Base-by-base conservation (phyloP, 2,888 invertebrate species). In the Oligia latruncula region DNA sequence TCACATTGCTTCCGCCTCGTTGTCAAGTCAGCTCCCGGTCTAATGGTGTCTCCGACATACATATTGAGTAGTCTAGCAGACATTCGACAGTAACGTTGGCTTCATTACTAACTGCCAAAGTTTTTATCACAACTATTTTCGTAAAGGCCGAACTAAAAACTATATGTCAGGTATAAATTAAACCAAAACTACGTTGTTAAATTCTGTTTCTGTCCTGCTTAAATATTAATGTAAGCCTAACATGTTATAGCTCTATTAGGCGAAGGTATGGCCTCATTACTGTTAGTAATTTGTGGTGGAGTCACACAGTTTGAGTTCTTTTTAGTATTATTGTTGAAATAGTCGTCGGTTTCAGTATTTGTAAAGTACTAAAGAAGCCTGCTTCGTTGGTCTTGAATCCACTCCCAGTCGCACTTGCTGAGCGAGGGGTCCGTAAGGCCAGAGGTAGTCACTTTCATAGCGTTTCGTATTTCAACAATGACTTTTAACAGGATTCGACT, bases 201-300 rank as follows among this genome's bases (percentile, higher is more conserved):
- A 46, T n/a, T 60, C 35, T 67, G 78, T 68, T 85, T 71, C 43
- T 35, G 49, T 71, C 6, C 35, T 46, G 60, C 71, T 66, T 55
- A 29, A 55, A 66, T 46, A 81, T 81, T 71, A 23, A 81, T 55
- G 52, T 20, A 15, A 40, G n/a, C 6, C 65, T 60, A 52, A 60
- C n/a, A 78, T 67, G 52, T 81, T 71, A 81, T 85, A 11, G 65
- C 43, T 66, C 85, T 71, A 43, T 81, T 85, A n/a, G 8, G 15
- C 17, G 29, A 52, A 81, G 29, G 71, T 71, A 81, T 46, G 46
- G 72, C 29, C 65, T 66, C 43, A 71, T 80, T 81, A 71, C 11
- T 46, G 55, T 55, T 29, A 29, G 60, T 81, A 72, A 85, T 85
- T 60, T 85, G 66, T 29, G 15, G 60, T 62, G 46, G 46, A 66